Base-by-base conservation (phyloP, 2,888 invertebrate species). In the Trichopoda pennipes region DNA sequence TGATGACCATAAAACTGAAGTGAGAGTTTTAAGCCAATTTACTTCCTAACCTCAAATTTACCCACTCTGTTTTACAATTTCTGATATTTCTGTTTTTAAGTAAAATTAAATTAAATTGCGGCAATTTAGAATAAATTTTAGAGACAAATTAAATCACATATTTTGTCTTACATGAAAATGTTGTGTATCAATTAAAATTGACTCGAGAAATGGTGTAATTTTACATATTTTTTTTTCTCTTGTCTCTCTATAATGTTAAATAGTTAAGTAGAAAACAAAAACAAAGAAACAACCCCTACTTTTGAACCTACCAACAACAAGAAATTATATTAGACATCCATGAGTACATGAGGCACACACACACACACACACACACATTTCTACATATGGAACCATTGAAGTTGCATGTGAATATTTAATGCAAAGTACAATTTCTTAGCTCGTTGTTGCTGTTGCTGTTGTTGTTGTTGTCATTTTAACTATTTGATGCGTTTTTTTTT, bases 261-360 rank as follows among this genome's bases (percentile, higher is more conserved):
- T 74, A 51, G 56, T 64, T 38, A 38, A 38, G 38, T 38, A 2
- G 38, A 38, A 38, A 38, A 38, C 10, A 38, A 38, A 38, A 38
- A 38, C 28, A 44, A 32, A 19, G 2, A 80, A 70, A 51, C 69
- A 75, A 75, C 80, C 75, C 80, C 76, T 76, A 76, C 66, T 51
- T 55, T 38, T 60, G 28, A 56, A 66, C 44, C 66, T 63, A 80
- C 19, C 51, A 66, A 49, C 16, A 44, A 63, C 42, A 44, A 32
- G 16, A 75, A 68, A 68, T 42, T 51, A 28, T 68, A 75, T 68
- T 66, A 66, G 66, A 76, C 8, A 63, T n/a, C 55, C 32, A 51
- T 60, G 70, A 60, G 17, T n/a, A 64, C 32, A 51, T 60, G 70
- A 60, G 17, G 66, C 58, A 49, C 10, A 64, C 28, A 55, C 19